Base-by-base conservation (phyloP, 1,140 invertebrate species). In the Gerris buenoi region DNA sequence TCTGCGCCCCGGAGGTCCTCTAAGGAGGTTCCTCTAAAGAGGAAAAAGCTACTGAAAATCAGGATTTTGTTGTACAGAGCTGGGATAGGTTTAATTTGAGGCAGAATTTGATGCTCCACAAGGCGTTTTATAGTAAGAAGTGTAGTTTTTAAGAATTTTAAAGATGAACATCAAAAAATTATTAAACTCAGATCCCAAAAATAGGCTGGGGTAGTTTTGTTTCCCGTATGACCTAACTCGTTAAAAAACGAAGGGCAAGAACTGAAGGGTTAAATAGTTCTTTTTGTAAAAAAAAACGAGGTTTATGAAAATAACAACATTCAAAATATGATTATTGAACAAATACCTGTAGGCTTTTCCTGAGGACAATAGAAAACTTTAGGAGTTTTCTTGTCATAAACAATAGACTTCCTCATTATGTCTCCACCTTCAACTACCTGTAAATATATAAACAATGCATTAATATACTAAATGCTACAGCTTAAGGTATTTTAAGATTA, bases 281-380 rank as follows among this genome's bases (percentile, higher is more conserved):
- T 10, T 46, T 46, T 10, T 10, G 18, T 46, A 5, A 46, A 46
- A 46, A 46, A 46, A 46, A 10, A 46, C 5, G 18, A 10, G 33
- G 33, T 10, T 46, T 10, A 46, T 46, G n/a, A n/a, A n/a, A n/a
- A n/a, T n/a, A n/a, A n/a, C n/a, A n/a, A n/a, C n/a, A n/a, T n/a
- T n/a, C n/a, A n/a, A n/a, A n/a, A 10, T 46, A 46, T 46, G 33
- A 46, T 46, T 10, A 46, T 46, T 46, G 33, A 46, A 18, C 33
- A 46, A 46, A 46, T 69, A 73, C 73, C 82, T n/a, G 83, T 85
- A 13, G 87, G 87, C 73, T 89, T 89, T 63, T 88, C 83, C 74
- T 87, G 84, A 1, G 88, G 88, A 76, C 88, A 91, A 74, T 91
- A 91, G 76, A 91, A 91, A 0, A 90, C 86, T 72, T 89, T 86